These are phyloP conservation scores for Brachyalestes nurse DNA, from an alignment of 2,797 vertebrate species.

Conservation along the genomic window DNA sequence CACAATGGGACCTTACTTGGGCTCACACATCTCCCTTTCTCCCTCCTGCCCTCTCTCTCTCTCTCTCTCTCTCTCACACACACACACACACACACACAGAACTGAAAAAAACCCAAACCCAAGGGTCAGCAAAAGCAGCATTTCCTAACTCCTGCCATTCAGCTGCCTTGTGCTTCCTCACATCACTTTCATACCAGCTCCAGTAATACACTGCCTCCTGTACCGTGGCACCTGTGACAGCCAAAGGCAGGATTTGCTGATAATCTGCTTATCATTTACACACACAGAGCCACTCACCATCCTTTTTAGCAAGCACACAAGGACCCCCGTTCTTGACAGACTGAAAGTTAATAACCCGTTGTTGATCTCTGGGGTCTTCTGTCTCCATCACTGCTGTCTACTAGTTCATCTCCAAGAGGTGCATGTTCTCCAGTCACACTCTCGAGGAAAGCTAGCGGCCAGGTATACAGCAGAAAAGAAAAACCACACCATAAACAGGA, in stretches of 20 bases:
- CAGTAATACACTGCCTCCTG: neutral
- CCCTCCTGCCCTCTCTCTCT: neutral
- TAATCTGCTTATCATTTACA: constrained; percentile 73
- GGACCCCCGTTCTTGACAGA: constrained; percentile 58
- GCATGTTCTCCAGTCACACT: neutral
- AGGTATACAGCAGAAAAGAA: neutral
- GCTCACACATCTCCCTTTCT: constrained; percentile 7
- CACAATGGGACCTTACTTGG: constrained; percentile 25
- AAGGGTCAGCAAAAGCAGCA: neutral
- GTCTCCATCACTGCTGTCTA: constrained; percentile 3
- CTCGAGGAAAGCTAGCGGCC: neutral
- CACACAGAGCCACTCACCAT: constrained; percentile 64
- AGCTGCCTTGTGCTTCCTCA: neutral
- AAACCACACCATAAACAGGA: neutral
- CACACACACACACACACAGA: neutral
- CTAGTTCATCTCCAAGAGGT: neutral
- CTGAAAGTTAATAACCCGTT: constrained; percentile 63
- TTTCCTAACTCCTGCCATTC: neutral
- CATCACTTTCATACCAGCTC: neutral
- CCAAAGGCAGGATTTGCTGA: constrained; percentile 59
- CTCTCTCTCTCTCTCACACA: neutral
- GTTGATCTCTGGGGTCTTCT: neutral
- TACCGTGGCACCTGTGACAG: constrained; percentile 22
- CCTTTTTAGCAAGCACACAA: constrained; percentile 53
- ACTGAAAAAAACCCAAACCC: neutral